Evolutionary conservation across 1,140 invertebrate species (phyloP).

Genomic region (Ylistrum balloti): DNA sequence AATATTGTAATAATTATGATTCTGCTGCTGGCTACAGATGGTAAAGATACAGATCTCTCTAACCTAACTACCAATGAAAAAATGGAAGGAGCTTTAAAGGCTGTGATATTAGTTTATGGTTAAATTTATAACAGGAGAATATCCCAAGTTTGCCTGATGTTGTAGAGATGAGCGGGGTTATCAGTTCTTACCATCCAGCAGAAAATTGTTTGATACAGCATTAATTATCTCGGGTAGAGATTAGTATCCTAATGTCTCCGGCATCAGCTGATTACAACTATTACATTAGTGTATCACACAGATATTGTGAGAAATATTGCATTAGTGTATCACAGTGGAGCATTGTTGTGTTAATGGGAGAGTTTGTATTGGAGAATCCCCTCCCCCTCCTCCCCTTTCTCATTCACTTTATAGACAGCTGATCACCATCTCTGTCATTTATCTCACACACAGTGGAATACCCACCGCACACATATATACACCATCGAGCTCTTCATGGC

Average conservation of each 20-base stretch:
- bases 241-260: not conserved
- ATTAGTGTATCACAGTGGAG: constrained; percentile 1
- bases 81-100: not conserved
- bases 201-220: constrained; percentile 24
- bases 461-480: not conserved
- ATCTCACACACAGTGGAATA: not conserved
- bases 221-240: not conserved
- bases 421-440: constrained; percentile 10
- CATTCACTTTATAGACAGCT: constrained; percentile 7
- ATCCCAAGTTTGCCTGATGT: not conserved
- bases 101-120: not conserved
- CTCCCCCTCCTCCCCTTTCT: not conserved
- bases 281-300: constrained; percentile 27
- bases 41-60: not conserved
- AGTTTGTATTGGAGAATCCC: not conserved
- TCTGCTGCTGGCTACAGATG: not conserved
- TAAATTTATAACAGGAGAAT: not conserved
- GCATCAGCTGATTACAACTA: not conserved
- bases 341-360: constrained; percentile 1
- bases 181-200: constrained; percentile 22
- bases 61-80: not conserved
- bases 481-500: not conserved
- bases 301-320: constrained; percentile 29
- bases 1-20: not conserved
- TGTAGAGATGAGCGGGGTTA: not conserved